Conservation (phyloP, 2,888 invertebrate genomes). For the Eremobia ochroleuca region DNA sequence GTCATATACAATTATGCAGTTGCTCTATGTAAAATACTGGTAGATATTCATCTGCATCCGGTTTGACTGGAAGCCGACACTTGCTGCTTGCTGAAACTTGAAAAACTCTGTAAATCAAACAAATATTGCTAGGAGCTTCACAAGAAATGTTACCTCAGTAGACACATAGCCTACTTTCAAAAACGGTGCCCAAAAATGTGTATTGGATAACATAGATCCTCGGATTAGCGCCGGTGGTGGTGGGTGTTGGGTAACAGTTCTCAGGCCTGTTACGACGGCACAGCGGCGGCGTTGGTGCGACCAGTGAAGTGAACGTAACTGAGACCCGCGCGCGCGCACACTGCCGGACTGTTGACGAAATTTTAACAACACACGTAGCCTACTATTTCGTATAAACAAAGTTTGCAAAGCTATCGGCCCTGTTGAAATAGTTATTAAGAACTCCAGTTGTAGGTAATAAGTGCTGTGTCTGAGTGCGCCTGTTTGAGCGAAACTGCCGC, state of each 20-base stretch:
- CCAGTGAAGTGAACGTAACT: constrained; percentile 60
- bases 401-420: constrained; percentile 35
- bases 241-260: constrained; percentile 65
- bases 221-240: constrained; percentile 46
- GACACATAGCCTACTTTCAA: not conserved
- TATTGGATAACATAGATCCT: constrained; percentile 47
- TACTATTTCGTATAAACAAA: constrained; percentile 37
- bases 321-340: constrained; percentile 57
- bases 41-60: not conserved
- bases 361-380: constrained; percentile 37
- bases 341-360: constrained; percentile 49
- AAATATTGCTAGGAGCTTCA: constrained; percentile 4
- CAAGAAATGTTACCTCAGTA: not conserved
- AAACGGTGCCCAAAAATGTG: constrained; percentile 27
- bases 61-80: not conserved
- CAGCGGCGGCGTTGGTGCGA: constrained; percentile 25
- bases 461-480: constrained; percentile 58
- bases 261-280: constrained; percentile 53
- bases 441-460: constrained; percentile 27
- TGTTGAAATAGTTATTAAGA: constrained; percentile 8
- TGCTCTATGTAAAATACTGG: not conserved
- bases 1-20: not conserved
- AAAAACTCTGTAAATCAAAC: not conserved
- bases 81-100: not conserved
- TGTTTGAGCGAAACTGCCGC: constrained; percentile 15